Evolutionary conservation across 2,113 vertebrate genomes (phyloP), one percentile per base, ranked within the genome.

Genomic region (Lipotes vexillifer): DNA sequence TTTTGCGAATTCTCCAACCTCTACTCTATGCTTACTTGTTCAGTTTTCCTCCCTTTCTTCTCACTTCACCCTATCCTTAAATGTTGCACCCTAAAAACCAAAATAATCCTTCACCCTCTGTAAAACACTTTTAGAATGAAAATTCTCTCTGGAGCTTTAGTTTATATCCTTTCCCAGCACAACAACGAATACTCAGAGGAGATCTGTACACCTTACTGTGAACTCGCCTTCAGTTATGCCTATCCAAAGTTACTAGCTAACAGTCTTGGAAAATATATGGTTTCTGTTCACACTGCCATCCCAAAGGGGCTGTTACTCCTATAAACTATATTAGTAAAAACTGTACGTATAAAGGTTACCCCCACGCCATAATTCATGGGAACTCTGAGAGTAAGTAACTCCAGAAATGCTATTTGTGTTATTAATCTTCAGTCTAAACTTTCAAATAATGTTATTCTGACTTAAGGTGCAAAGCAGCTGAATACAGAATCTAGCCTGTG

Each of bases 341-440:
- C 69, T 36, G 29, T 44, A 85, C 66, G 74, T 81, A 68, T 21
- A 96, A 90, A 96, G n/a, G n/a, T 29, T 92, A 82, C 49, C 20
- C 13, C 44, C 72, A 84, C 23, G 12, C 49, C 15, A 74, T 25
- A 87, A 88, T 65, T 93, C 59, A 92, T 10, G 72, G 31, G 61
- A 86, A 29, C 52, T 11, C 46, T 65, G 23, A 68, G 3, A 85
- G n/a, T 46, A 88, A 94, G 49, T 69, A 81, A 59, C 3, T 7
- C n/a, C 84, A 21, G 41, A 86, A 84, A 25, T 17, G 31, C 83
- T 71, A 33, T 69, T 78, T 81, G 29, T 55, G 33, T 74, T 93
- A 80, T 6, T 90, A 69, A 95, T 65, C 13, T 96, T 90, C 36
- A 59, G 59, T 71, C 29, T 91, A 74, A 91, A 96, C 33, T 88